phyloP scores from a whole-genome alignment of 2,888 invertebrate species.

The Campoplex nolae region DNA sequence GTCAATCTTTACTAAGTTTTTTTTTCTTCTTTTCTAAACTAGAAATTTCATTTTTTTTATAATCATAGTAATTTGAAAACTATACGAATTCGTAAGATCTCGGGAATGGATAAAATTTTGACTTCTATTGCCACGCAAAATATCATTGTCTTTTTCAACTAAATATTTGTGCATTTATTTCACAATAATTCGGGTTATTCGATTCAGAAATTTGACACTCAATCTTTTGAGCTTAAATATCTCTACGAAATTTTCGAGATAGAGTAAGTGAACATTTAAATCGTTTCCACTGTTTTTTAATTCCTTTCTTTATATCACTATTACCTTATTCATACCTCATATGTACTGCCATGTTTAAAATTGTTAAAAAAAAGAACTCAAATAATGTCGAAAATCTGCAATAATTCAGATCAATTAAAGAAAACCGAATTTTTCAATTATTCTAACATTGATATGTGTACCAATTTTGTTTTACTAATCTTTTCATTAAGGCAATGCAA shows the following conservation, averaged over 20 bases:
- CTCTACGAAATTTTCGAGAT: background rate
- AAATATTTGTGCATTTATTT: background rate
- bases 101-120: background rate
- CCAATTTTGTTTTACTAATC: background rate
- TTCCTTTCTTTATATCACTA: too few species aligned
- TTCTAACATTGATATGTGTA: background rate
- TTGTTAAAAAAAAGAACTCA: background rate
- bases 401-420: background rate
- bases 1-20: background rate
- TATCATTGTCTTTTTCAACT: background rate
- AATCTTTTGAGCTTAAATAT: background rate
- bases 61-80: constrained; percentile 13
- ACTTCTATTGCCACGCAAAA: background rate
- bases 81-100: background rate
- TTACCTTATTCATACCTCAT: too few species aligned
- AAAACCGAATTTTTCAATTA: background rate
- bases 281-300: background rate
- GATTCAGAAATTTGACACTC: background rate
- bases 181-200: background rate
- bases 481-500: background rate
- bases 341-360: background rate
- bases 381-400: background rate
- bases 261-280: background rate
- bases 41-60: constrained; percentile 1
- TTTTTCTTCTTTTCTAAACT: background rate